Percentiles rank a stretch among this genome's conserved stretches.
Conservation (phyloP, 1,140 invertebrate species). For the Eriosoma lanigerum region DNA sequence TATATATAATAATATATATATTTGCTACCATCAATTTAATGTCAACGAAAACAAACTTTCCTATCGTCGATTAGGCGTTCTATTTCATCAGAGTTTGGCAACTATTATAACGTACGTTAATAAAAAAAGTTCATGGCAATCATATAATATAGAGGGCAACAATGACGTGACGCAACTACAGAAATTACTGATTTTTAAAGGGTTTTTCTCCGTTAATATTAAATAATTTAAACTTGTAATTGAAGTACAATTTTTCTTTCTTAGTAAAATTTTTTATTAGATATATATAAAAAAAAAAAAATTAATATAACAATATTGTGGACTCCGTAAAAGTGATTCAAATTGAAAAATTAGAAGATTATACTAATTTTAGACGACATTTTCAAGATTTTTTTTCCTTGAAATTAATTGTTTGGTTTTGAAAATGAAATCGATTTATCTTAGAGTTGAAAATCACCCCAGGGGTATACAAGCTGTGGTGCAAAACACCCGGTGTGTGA, state of each 20-base stretch:
- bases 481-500: constrained; percentile 4
- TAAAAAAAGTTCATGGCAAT: background rate
- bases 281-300: too few species aligned
- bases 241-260: too few species aligned
- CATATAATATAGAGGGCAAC: background rate
- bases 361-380: too few species aligned
- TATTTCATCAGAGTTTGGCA: background rate
- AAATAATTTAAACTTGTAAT: too few species aligned
- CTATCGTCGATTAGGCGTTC: background rate
- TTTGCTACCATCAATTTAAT: background rate
- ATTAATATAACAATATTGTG: too few species aligned
- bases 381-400: constrained; percentile 19
- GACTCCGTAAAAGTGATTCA: too few species aligned
- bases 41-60: constrained; percentile 15
- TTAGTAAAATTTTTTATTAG: too few species aligned
- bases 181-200: too few species aligned
- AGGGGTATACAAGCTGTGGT: background rate
- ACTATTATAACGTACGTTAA: background rate
- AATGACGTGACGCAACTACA: too few species aligned
- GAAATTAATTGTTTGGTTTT: constrained; percentile 36
- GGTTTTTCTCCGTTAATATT: too few species aligned
- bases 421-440: constrained; percentile 17
- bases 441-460: background rate
- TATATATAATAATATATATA: background rate
- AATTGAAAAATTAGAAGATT: too few species aligned